Evolutionary conservation across 2,888 invertebrate genomes (phyloP).

Genomic region (Pasiphila rectangulata): DNA sequence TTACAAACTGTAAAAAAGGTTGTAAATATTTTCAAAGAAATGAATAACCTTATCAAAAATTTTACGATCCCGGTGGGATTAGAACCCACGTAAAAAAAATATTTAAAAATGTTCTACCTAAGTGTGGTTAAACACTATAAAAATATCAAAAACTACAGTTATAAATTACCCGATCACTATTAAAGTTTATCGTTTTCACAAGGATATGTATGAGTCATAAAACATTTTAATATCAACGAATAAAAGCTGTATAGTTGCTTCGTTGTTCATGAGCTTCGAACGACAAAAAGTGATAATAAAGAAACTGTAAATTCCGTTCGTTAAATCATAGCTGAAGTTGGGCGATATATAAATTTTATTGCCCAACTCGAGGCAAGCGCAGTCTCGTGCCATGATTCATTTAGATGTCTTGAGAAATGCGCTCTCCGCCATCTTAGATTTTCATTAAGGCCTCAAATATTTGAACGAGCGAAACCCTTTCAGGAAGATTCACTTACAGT

Average conservation of each 20-base stretch:
- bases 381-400: constrained; percentile 65
- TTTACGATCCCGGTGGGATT: too few relatives aligned
- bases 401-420: constrained; percentile 63
- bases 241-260: constrained; percentile 9
- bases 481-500: constrained; percentile 33
- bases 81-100: too few relatives aligned
- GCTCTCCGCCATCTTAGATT: constrained; percentile 62
- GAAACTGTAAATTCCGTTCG: constrained; percentile 62
- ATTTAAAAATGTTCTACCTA: too few relatives aligned
- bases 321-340: constrained; percentile 74
- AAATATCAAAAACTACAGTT: too few relatives aligned
- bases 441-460: constrained; percentile 75
- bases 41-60: too few relatives aligned
- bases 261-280: constrained; percentile 17
- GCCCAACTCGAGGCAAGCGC: constrained; percentile 55
- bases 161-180: too few relatives aligned
- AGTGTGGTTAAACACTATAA: too few relatives aligned
- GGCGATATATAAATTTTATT: constrained; percentile 72
- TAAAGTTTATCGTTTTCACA: constrained; percentile 11
- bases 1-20: too few relatives aligned
- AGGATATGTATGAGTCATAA: constrained; percentile 4
- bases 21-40: too few relatives aligned
- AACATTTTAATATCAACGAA: constrained; percentile 12
- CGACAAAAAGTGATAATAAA: constrained; percentile 56
- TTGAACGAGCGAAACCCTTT: constrained; percentile 45